Evolutionary conservation across 2,113 vertebrate genomes (phyloP), one percentile per base, ranked within the genome.

Genomic region (Monopterus albus): DNA sequence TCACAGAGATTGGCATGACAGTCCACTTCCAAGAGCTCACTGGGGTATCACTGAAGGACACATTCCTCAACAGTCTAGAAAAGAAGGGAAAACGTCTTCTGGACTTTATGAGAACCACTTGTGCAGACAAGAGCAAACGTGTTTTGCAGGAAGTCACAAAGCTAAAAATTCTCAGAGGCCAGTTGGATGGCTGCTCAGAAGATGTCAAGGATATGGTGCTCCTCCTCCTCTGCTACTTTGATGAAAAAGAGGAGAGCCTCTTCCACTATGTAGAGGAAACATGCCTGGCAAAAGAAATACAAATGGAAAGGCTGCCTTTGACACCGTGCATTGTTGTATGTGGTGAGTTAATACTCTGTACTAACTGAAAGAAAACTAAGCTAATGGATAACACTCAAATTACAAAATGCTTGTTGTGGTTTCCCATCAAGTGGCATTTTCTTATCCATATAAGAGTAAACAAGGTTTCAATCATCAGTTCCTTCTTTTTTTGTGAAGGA

Each of bases 321-420:
- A 78, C 65, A 38, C 77, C 86, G 29, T 62, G 70, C 28, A 60
- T 88, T 25, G 70, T 81, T 81, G 77, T 85, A 15, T 82, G 65
- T 82, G 76, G 82, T 78, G 64, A 80, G 67, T 36, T 52, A 26
- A 20, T 43, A 17, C 9, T 50, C 4, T 33, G 18, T 50, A 47
- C 55, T 15, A 49, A 7, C 23, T 5, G n/a, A n/a, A n/a, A 18
- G 6, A 11, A 36, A 7, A 5, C 29, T 11, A 23, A 38, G 33
- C 21, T 40, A 52, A 28, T 12, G 21, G 20, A 6, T 40, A n/a
- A 17, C n/a, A 31, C 6, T 49, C 11, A 47, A 7, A 3, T 1
- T 31, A 31, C 8, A 31, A 31, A 5, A 31, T 31, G 29, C 29
- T 31, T 7, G 8, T 31, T 31, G 8, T 31, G 5, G 29, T 31